Conservation (phyloP, 35 echinoderm and acorn worm species). For the Lytechinus pictus region DNA sequence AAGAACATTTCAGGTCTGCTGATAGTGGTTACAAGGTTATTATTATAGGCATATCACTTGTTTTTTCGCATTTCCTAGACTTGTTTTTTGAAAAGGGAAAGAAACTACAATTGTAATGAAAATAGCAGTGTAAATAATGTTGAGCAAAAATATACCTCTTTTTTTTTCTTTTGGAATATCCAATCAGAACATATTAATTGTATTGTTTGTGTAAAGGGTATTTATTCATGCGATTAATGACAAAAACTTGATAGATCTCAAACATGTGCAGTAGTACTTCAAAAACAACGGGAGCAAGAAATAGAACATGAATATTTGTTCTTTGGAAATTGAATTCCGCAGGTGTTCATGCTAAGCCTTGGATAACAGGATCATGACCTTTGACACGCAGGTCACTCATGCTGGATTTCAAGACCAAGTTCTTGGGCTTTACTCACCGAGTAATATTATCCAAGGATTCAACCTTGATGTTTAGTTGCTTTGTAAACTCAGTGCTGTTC, state of each 20-base stretch:
- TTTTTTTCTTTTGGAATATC: no score
- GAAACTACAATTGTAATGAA: no score
- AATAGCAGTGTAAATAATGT: no score
- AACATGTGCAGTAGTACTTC: background rate
- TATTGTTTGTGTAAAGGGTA: no score
- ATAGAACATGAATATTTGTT: slow-evolving; percentile 20
- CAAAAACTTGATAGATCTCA: background rate
- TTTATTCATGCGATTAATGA: no score
- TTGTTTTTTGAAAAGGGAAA: no score
- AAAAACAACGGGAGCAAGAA: slow-evolving; percentile 18
- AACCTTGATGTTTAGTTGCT: background rate
- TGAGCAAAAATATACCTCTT: no score
- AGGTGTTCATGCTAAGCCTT: slow-evolving; percentile 8
- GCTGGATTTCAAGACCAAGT: slow-evolving; percentile 10
- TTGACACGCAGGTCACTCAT: background rate
- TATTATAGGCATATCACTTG: no score
- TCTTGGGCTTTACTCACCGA: background rate
- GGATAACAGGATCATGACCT: background rate
- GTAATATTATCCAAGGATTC: slow-evolving; percentile 12
- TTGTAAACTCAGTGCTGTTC: background rate
- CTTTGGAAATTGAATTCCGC: slow-evolving; percentile 11
- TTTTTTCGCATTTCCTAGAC: no score
- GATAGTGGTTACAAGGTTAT: no score
- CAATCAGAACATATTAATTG: no score
- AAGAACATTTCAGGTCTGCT: no score